Base-by-base conservation (phyloP, 2,113 vertebrate genomes). In the Alaudala cheleensis region DNA sequence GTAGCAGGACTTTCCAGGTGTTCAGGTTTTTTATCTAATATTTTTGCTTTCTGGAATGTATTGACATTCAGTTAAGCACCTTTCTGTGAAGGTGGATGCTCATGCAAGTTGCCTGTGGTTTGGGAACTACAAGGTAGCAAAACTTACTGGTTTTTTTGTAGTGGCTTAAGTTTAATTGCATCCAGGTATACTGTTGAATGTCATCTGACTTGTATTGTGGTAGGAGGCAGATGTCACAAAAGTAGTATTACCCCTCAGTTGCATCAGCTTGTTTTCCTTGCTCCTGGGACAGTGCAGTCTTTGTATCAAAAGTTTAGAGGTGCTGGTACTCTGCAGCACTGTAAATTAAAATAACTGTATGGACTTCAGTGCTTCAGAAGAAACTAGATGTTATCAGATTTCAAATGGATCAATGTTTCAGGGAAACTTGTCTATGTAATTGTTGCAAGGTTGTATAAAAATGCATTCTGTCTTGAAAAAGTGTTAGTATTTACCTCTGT, bases 241-340 rank as follows among this genome's bases (percentile, higher is more conserved):
- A 80, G 12, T 23, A 33, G 25, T 1, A 0, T 96, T 96, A 85
- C 62, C 4, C 39, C 26, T 88, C 7, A 8, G 58, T 94, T 96
- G 79, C 93, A 92, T 96, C 85, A 87, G 60, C 34, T 86, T 81
- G 42, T 56, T 90, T 91, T 77, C 26, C 58, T 86, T 93, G 42
- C 78, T 76, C 26, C 25, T 74, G 64, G 64, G 74, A 86, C 72
- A 84, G 62, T 66, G 19, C 47, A 53, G 67, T 23, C 47, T 64
- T 77, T 49, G 40, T 47, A 14, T 21, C 78, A 34, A 12, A 90
- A 64, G 47, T 81, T 90, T 51, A 64, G 67, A 94, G 12, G 25
- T 83, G 19, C 42, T 1, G 4, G 21, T 88, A 4, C 31, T 74
- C 28, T 50, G 20, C 54, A 80, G 53, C 57, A 12, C 20, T 80